Conservation (phyloP, 2,888 invertebrate species). For the Rhopalosiphum nymphaeae region DNA sequence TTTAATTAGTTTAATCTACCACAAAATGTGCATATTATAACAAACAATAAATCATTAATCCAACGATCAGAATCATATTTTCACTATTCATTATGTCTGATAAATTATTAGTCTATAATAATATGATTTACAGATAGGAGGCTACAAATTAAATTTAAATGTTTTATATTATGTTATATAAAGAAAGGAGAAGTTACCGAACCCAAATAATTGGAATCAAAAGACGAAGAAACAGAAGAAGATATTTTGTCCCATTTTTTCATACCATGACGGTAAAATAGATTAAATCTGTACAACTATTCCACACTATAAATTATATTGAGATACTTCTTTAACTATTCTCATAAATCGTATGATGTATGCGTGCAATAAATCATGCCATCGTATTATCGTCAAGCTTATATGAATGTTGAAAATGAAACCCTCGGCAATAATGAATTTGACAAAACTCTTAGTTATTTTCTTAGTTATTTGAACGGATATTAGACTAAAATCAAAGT, state of each 20-base stretch:
- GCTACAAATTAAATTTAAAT: not conserved
- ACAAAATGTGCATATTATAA: not conserved
- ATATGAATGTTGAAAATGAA: slow-evolving; percentile 1
- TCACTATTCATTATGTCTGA: not conserved
- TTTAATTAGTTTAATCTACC: not conserved
- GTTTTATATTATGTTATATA: not conserved
- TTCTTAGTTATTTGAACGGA: slow-evolving; percentile 6
- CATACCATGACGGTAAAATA: not conserved
- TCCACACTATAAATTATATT: not conserved
- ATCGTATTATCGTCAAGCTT: not conserved
- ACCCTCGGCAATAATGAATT: not conserved
- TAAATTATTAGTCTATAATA: not conserved
- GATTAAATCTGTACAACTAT: not conserved
- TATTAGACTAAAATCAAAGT: slow-evolving; percentile 42
- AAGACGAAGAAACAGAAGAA: not conserved
- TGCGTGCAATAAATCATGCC: not conserved
- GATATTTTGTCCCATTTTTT: not conserved
- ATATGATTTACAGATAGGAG: not conserved
- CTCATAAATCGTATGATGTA: not conserved
- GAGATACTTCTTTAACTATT: slow-evolving; percentile 26
- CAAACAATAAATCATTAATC: not conserved
- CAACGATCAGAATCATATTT: too few relatives aligned
- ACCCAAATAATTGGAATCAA: not conserved
- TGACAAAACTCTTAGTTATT: slow-evolving; percentile 15
- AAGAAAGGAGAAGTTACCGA: not conserved